Percentiles rank a stretch among this genome's conserved stretches.
Conservation (phyloP, 2,113 vertebrate genomes). For the Sarotherodon lohbergeri region DNA sequence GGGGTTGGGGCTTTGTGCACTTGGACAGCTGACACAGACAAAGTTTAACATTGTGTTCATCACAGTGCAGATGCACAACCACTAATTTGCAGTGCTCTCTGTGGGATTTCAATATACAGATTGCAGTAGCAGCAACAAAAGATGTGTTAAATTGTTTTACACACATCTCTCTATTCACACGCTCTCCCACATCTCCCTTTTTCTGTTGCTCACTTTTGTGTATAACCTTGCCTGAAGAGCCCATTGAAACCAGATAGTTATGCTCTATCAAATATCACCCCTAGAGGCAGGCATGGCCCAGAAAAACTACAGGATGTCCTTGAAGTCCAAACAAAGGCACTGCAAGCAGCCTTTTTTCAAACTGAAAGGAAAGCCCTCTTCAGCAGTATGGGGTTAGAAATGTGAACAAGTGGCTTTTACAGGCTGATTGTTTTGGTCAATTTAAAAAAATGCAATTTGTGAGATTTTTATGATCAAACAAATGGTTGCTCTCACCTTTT, state of each 20-base stretch:
- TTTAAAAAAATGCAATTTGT: neutral
- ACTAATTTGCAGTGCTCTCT: neutral
- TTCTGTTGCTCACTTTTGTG: slow-evolving; percentile 2
- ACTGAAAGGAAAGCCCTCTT: neutral
- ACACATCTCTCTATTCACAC: neutral
- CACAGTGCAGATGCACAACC: neutral
- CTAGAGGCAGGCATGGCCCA: slow-evolving; percentile 25
- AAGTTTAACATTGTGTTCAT: neutral
- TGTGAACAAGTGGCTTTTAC: neutral
- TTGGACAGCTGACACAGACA: neutral
- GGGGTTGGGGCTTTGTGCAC: neutral
- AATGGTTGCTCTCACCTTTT: neutral
- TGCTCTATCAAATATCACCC: slow-evolving; percentile 27
- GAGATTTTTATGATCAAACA: neutral
- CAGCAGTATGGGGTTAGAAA: neutral
- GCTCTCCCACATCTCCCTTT: neutral
- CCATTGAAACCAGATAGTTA: slow-evolving; percentile 36
- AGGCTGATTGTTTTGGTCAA: neutral
- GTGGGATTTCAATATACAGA: neutral
- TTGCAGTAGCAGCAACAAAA: neutral
- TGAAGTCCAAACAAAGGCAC: slow-evolving; percentile 42
- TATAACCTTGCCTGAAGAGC: slow-evolving; percentile 48
- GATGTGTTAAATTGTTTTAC: neutral
- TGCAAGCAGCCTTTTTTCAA: neutral
- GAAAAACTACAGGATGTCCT: slow-evolving; percentile 34